phyloP scores from a whole-genome alignment of 2,113 vertebrate species.

The Myotis lucifugus region DNA sequence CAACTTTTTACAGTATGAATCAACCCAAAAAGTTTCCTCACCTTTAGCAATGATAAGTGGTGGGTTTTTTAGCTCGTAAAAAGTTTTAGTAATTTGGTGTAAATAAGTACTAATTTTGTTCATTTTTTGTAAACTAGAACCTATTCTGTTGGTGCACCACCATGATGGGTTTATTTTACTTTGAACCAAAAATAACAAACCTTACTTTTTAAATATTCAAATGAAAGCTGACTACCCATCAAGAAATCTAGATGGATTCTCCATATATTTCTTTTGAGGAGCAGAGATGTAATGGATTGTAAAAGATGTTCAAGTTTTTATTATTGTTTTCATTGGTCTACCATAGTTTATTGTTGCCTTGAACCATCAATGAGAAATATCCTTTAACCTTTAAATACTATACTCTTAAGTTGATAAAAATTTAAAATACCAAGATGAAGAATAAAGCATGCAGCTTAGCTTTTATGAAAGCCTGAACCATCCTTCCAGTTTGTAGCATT shows the following conservation, averaged over 20 bases:
- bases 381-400: slow-evolving; percentile 31
- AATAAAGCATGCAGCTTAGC: neutral
- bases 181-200: slow-evolving; percentile 19
- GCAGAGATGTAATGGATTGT: neutral
- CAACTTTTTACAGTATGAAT: slow-evolving; percentile 39
- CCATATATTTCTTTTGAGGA: slow-evolving; percentile 1
- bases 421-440: neutral
- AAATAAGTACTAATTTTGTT: neutral
- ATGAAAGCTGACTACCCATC: slow-evolving; percentile 14
- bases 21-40: slow-evolving; percentile 32
- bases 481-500: neutral
- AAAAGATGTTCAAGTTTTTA: neutral
- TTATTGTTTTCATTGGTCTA: slow-evolving; percentile 22
- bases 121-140: slow-evolving; percentile 17
- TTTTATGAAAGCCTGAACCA: neutral
- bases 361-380: slow-evolving; percentile 9
- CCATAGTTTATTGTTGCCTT: slow-evolving; percentile 1
- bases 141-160: neutral
- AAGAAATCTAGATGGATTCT: slow-evolving; percentile 42
- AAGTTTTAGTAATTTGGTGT: slow-evolving; percentile 20
- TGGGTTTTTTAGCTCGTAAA: neutral
- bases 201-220: neutral
- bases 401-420: slow-evolving; percentile 16
- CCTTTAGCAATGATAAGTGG: slow-evolving; percentile 2
- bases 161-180: slow-evolving; percentile 29